Conservation (phyloP, 2,797 vertebrate genomes). For the Acanthurus lineatus region DNA sequence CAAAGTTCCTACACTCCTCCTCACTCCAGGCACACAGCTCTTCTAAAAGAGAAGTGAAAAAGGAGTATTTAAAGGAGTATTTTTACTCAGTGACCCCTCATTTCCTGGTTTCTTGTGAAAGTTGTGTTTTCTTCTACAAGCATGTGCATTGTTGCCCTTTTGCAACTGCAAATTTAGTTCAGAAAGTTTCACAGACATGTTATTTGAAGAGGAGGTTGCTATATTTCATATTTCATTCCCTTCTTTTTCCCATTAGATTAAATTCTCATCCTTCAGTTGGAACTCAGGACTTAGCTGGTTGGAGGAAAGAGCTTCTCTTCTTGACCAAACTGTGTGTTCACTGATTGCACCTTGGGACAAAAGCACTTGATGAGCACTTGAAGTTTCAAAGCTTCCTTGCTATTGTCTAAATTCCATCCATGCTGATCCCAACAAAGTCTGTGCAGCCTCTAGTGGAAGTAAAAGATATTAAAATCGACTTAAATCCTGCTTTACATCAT, state of each 20-base stretch:
- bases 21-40: conserved; percentile 96
- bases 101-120: too few relatives aligned
- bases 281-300: neutral
- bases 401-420: neutral
- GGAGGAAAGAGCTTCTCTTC: neutral
- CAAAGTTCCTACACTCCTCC: conserved; percentile 94
- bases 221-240: neutral
- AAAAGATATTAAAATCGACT: neutral
- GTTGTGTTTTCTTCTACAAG: too few relatives aligned
- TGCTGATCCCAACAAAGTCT: neutral
- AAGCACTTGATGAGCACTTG: neutral
- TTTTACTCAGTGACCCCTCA: too few relatives aligned
- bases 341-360: neutral
- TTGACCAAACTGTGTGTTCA: neutral
- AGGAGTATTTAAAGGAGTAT: rapidly evolving
- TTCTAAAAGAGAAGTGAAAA: conserved; percentile 76
- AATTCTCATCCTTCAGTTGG: conserved; percentile 3
- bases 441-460: conserved; percentile 3
- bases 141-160: too few relatives aligned
- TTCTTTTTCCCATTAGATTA: conserved; percentile 10
- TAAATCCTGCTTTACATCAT: neutral
- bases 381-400: neutral
- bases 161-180: too few relatives aligned
- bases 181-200: too few relatives aligned
- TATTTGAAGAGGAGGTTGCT: neutral